phyloP scores from a whole-genome alignment of 2,888 invertebrate species.

The Branchipolynoe longqiensis region DNA sequence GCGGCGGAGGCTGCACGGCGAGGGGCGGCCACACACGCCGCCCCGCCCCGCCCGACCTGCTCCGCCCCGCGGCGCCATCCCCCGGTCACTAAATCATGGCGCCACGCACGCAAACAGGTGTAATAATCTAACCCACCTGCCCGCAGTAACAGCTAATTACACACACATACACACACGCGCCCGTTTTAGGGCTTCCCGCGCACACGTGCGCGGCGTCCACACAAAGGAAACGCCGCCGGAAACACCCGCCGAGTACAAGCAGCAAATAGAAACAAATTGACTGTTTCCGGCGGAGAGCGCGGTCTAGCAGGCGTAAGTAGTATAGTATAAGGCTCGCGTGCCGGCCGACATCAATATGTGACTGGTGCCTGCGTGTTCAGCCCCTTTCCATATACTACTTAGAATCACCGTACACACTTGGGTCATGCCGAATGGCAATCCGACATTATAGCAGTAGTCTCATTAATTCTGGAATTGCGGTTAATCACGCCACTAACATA shows the following conservation, averaged over 20 bases:
- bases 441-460: no score
- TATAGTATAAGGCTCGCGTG: neutral
- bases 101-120: slow-evolving; percentile 15
- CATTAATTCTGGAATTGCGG: no score
- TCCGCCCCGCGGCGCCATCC: neutral
- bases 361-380: neutral
- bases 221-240: neutral
- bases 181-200: slow-evolving; percentile 6
- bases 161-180: no score
- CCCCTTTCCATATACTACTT: slow-evolving; percentile 25
- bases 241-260: neutral
- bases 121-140: slow-evolving; percentile 29
- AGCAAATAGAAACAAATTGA: slow-evolving; percentile 8
- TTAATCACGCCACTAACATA: no score
- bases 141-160: neutral
- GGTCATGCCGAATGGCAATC: no score
- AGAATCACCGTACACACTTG: no score
- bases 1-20: neutral
- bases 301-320: neutral
- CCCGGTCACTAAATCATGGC: neutral
- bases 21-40: slow-evolving; percentile 6
- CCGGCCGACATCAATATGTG: neutral
- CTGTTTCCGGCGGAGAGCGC: neutral
- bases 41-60: neutral
- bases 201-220: neutral